Base-by-base conservation (phyloP, 2,888 invertebrate species). In the Carpatolechia fugitivella region DNA sequence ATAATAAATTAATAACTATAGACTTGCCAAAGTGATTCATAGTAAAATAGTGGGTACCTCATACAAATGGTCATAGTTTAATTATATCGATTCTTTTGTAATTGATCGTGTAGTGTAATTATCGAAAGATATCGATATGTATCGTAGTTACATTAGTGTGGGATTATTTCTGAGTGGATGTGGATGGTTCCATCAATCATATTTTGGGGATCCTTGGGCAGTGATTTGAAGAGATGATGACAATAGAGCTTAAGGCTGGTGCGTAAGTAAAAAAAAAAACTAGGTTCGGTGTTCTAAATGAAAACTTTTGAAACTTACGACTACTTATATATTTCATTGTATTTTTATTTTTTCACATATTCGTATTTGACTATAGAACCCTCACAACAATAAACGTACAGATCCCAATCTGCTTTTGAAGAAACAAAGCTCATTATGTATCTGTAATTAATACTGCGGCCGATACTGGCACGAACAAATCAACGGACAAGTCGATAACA, bases 391-490 rank as follows among this genome's bases (percentile, higher is more conserved):
- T 57, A 65, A 30, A 20, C n/a, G n/a, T 62, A 62, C 64, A 70
- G 74, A 79, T 78, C 65, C 64, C 65, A 74, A 80, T 78, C 80
- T 63, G 63, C 57, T 61, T 54, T 24, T 60, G 69, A 72, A 76
- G 83, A 77, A 84, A 84, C 83, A 79, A 81, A 79, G 80, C 79
- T 78, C 74, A 80, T 82, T 83, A 78, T 69, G 44, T 44, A 72
- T 64, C 71, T 65, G 78, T 83, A 86, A 86, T 87, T 85, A 87
- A 85, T 86, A 85, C 82, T 78, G 76, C 77, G 76, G 73, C 63
- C 76, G 77, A 82, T 82, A 82, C 75, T 73, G 70, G 65, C 74
- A 72, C 70, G 78, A 84, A 76, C 82, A 82, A 85, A 84, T 83
- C 82, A 79, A 84, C 78, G 63, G 59, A 78, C 76, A 76, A 77